Percentiles rank a stretch among this genome's conserved stretches.
These are phyloP conservation scores for Chrysotoxum bicinctum DNA, from an alignment of 2,888 invertebrate species.

Conservation along the genomic window DNA sequence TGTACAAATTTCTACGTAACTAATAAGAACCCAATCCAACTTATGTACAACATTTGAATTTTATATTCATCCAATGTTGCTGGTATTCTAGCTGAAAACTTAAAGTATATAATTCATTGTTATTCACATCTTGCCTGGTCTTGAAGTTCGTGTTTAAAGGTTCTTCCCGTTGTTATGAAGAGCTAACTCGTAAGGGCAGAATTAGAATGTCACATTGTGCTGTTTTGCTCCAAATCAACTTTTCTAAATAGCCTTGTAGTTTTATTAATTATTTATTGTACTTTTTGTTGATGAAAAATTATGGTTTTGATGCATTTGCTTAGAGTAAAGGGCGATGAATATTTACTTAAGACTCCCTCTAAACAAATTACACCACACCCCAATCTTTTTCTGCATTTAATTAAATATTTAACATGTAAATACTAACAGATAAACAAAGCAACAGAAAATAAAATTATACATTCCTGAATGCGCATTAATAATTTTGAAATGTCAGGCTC, in stretches of 20 bases:
- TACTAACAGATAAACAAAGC: not conserved
- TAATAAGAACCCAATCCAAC: not conserved
- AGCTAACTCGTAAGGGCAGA: too few relatives aligned
- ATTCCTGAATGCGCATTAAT: slow-evolving; percentile 4
- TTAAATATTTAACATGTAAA: not conserved
- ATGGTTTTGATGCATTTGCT: too few relatives aligned
- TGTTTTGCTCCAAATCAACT: too few relatives aligned
- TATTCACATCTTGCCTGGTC: not conserved
- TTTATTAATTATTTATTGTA: too few relatives aligned
- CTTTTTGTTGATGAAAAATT: too few relatives aligned
- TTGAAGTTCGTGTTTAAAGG: not conserved
- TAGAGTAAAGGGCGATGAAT: too few relatives aligned
- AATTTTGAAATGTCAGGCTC: not conserved
- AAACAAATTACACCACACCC: not conserved
- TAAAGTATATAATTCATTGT: not conserved
- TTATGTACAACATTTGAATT: not conserved
- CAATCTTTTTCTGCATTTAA: not conserved
- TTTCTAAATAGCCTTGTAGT: too few relatives aligned
- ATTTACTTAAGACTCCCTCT: too few relatives aligned
- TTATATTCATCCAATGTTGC: not conserved
- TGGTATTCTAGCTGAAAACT: not conserved
- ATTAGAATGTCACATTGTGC: too few relatives aligned
- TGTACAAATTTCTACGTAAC: not conserved
- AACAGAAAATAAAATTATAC: not conserved
- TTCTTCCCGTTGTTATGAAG: not conserved